phyloP scores from a whole-genome alignment of 92 coral and sea anemone genomes.

The Meandrina meandrites region DNA sequence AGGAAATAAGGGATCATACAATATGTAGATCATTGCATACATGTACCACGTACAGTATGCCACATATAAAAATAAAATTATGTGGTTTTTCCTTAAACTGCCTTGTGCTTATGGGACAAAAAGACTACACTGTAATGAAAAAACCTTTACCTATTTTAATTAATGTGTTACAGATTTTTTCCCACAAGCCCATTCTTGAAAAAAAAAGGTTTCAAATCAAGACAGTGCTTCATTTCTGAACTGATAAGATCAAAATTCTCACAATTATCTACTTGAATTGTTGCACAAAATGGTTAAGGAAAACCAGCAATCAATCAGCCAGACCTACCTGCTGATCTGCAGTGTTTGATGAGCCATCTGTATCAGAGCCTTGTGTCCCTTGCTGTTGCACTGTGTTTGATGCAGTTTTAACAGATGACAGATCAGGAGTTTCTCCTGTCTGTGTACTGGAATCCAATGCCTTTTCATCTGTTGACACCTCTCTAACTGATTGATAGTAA shows the following conservation, averaged over 20 bases:
- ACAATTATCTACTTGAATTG: too few species aligned
- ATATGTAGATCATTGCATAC: not conserved
- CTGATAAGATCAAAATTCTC: not conserved
- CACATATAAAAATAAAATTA: too few species aligned
- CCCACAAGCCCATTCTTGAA: too few species aligned
- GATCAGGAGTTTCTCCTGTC: not conserved
- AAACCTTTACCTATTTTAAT: too few species aligned
- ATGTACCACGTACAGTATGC: too few species aligned
- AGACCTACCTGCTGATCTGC: constrained; percentile 27
- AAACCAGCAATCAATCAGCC: not conserved
- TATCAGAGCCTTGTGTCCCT: not conserved
- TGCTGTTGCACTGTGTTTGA: not conserved
- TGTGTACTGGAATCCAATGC: constrained; percentile 32
- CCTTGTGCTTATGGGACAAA: too few species aligned
- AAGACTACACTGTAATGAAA: too few species aligned
- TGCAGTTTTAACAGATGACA: not conserved
- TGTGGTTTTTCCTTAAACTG: too few species aligned
- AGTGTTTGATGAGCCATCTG: not conserved
- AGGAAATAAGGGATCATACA: too few species aligned
- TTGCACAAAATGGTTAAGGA: not conserved
- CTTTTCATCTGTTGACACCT: constrained; percentile 31
- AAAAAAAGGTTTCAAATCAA: too few species aligned
- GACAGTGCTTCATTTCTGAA: too few species aligned
- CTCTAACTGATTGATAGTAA: constrained; percentile 12
- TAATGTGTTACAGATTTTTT: too few species aligned